A percentile compares a stretch with the other conserved stretches of the same genome.
These are phyloP conservation scores for Crotalus helleri DNA, from an alignment of 2,113 vertebrate species.

Conservation along the genomic window DNA sequence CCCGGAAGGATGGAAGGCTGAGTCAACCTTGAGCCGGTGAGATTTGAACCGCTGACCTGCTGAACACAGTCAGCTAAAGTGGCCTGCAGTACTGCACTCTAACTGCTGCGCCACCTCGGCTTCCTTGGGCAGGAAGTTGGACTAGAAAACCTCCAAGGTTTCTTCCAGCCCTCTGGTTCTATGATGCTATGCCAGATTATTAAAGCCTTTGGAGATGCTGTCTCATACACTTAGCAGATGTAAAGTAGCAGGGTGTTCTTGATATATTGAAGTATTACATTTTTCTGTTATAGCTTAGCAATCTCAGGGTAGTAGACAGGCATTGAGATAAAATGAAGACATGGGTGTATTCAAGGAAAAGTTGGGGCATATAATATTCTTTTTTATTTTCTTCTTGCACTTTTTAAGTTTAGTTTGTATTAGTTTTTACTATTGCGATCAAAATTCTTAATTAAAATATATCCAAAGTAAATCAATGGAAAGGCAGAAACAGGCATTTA, in stretches of 20 bases:
- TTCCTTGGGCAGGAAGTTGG: not conserved
- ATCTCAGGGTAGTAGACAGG: not conserved
- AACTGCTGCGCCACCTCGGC: too few species aligned
- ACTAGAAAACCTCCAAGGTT: not conserved
- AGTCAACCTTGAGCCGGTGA: too few species aligned
- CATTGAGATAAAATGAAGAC: not conserved
- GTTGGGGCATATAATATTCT: not conserved
- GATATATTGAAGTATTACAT: not conserved
- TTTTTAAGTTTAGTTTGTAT: not conserved
- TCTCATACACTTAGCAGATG: not conserved
- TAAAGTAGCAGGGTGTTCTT: not conserved
- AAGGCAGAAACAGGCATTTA: not conserved
- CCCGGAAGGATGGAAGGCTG: too few species aligned
- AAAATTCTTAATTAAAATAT: not conserved
- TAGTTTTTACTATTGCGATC: not conserved
- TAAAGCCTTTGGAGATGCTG: not conserved
- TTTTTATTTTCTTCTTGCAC: not conserved
- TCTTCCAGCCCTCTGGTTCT: not conserved
- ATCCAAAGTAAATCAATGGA: not conserved
- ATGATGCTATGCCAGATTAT: not conserved
- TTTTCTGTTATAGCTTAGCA: not conserved
- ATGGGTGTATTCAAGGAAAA: not conserved
- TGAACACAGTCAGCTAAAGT: too few species aligned
- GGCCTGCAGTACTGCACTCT: too few species aligned
- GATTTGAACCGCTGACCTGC: too few species aligned